Percentiles rank a stretch among this genome's conserved stretches.
Evolutionary conservation across 2,797 vertebrate genomes (phyloP).

Genomic region (Lophura swinhoii): DNA sequence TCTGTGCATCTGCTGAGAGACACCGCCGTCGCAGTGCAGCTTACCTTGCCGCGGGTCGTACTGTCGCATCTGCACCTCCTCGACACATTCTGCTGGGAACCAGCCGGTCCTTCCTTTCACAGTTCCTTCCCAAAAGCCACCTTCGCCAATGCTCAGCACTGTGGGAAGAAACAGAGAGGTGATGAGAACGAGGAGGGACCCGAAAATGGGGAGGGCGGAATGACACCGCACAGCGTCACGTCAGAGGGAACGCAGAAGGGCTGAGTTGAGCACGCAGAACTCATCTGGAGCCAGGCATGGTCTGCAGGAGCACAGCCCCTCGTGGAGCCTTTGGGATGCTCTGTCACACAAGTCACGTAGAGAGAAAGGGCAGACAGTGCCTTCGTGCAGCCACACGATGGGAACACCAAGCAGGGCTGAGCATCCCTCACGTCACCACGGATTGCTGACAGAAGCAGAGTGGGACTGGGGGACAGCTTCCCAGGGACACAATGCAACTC

Average conservation of each 20-base stretch:
- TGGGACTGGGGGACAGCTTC: neutral
- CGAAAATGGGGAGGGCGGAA: neutral
- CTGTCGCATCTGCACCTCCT: conserved; percentile 98
- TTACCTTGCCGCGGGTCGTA: conserved; percentile 92
- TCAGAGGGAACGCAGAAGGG: accelerated
- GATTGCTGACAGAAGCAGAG: no score
- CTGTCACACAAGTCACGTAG: neutral
- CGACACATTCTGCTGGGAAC: conserved; percentile 98
- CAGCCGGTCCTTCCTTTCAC: conserved; percentile 97
- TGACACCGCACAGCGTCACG: neutral
- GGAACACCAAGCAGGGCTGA: accelerated
- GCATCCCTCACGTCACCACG: neutral
- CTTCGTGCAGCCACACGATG: accelerated
- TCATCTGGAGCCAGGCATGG: accelerated
- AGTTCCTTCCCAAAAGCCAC: conserved; percentile 96
- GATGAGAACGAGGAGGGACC: neutral
- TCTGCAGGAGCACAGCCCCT: neutral
- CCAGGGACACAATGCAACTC: neutral
- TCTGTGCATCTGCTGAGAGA: accelerated
- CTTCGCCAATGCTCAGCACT: conserved; percentile 97
- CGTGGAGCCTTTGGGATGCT: neutral
- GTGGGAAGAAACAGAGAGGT: neutral
- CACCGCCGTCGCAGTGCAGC: neutral
- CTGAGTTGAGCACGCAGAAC: no score
- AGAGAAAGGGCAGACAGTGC: accelerated